These are phyloP conservation scores for Caenorhabditis sp. DNA, from an alignment of 2,888 invertebrate species.

Conservation along the genomic window DNA sequence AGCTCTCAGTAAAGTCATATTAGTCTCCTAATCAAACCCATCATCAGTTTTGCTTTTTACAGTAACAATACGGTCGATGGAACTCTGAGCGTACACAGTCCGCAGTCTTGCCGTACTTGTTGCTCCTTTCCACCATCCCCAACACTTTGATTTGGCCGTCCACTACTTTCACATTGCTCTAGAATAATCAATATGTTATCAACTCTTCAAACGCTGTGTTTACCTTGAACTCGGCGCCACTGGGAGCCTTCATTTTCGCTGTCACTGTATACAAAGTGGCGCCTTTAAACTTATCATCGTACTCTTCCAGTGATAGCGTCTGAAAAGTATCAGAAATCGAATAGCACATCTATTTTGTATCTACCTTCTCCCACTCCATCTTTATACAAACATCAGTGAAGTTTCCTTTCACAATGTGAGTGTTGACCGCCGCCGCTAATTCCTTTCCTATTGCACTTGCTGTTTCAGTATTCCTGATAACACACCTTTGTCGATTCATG, in stretches of 20 bases:
- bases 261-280: constrained; percentile 46
- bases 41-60: constrained; percentile 20
- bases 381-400: constrained; percentile 43
- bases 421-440: constrained; percentile 40
- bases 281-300: constrained; percentile 45
- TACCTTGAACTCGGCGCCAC: constrained; percentile 56
- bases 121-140: constrained; percentile 57
- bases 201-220: not conserved
- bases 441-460: constrained; percentile 36
- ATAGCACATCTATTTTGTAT: not conserved
- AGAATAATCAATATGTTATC: not conserved
- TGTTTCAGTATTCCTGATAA: constrained; percentile 44
- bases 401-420: constrained; percentile 28
- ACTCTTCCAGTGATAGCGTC: constrained; percentile 39
- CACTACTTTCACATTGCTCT: constrained; percentile 43
- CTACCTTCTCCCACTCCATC: constrained; percentile 59
- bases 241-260: constrained; percentile 49
- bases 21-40: not conserved
- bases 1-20: no score
- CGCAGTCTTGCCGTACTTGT: constrained; percentile 63
- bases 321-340: no score
- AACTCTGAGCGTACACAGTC: constrained; percentile 50
- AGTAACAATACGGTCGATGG: constrained; percentile 60
- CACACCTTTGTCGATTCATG: not conserved
- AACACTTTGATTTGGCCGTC: constrained; percentile 36